Percentiles rank a stretch among this genome's conserved stretches.
phyloP scores from a whole-genome alignment of 1,140 invertebrate species.

The Penaeus chinensis region DNA sequence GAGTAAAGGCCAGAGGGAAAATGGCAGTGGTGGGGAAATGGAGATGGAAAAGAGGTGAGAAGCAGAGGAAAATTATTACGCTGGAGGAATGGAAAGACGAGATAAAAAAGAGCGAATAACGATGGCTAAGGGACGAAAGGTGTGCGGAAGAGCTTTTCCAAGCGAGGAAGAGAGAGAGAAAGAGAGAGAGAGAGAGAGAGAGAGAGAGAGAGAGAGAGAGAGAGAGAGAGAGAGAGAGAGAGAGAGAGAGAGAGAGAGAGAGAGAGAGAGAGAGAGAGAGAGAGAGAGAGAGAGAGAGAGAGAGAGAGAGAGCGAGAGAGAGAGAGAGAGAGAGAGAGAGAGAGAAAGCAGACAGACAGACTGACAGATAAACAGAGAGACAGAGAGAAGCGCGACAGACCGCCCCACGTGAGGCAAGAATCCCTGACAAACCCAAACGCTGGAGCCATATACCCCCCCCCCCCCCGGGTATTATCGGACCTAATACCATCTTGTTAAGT shows the following conservation, averaged over 20 bases:
- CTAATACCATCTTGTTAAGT: no score
- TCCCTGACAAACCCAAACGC: no score
- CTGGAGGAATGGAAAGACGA: no score
- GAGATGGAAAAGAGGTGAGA: no score
- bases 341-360: neutral
- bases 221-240: neutral
- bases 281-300: neutral
- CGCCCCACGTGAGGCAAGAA: neutral
- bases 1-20: no score
- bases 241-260: neutral
- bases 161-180: neutral
- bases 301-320: neutral
- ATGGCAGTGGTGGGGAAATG: no score
- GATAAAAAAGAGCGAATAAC: neutral
- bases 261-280: neutral
- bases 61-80: no score
- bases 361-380: neutral
- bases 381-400: neutral
- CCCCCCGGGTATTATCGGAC: no score
- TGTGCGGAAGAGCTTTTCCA: neutral
- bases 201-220: neutral
- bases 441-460: no score
- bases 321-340: neutral
- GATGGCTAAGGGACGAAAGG: no score
- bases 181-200: neutral